Evolutionary conservation across 2,797 vertebrate species (phyloP).

Genomic region (Paguma larvata): DNA sequence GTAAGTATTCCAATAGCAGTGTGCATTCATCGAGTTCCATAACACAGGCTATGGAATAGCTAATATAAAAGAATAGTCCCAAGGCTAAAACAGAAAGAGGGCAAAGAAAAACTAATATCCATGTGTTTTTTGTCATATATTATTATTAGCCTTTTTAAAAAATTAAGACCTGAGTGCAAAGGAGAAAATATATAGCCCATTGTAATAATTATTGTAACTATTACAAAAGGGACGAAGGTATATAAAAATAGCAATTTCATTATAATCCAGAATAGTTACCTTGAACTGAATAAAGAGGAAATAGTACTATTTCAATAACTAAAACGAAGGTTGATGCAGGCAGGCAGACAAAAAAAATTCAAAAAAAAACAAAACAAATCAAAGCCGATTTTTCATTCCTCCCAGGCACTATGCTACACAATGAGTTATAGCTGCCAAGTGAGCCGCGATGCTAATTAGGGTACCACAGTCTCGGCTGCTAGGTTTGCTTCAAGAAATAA

Average conservation of each 20-base stretch:
- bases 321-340: background rate
- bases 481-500: slow-evolving; percentile 11
- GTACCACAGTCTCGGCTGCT: background rate
- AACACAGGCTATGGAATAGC: background rate
- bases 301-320: background rate
- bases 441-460: background rate
- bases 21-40: background rate
- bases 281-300: slow-evolving; percentile 26
- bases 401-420: background rate
- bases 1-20: background rate
- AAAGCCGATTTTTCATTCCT: background rate
- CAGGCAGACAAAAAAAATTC: background rate
- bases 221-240: background rate
- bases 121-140: background rate
- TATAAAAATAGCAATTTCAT: background rate
- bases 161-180: background rate
- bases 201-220: slow-evolving; percentile 46
- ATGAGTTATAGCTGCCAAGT: background rate
- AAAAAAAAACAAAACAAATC: background rate
- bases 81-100: background rate
- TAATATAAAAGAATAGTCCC: background rate
- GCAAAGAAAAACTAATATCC: background rate
- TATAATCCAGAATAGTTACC: background rate
- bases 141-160: background rate
- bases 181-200: background rate